Percentiles rank a stretch among this genome's conserved stretches.
Evolutionary conservation across 30 jellyfish, hydroid and myxozoan species (phyloP).

Genomic region (Pelagia noctiluca): DNA sequence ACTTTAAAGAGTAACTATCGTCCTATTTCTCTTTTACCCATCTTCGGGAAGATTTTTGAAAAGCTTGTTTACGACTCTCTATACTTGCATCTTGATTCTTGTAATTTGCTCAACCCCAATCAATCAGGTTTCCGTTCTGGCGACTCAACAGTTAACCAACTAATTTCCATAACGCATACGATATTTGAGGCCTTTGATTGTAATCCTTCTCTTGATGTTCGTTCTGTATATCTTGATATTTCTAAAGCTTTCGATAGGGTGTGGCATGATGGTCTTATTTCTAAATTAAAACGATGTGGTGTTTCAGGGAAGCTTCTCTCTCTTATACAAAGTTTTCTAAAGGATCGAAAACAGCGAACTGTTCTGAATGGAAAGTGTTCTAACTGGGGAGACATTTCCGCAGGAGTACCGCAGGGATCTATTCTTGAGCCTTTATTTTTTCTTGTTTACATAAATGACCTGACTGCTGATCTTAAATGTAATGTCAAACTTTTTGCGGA

Average conservation of each 20-base stretch:
- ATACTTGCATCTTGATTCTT: conserved; percentile 60
- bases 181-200: conserved; percentile 48
- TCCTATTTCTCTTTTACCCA: conserved; percentile 38
- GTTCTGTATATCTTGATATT: conserved; percentile 55
- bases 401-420: no score
- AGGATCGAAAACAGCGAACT: conserved; percentile 45
- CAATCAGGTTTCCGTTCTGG: conserved; percentile 70
- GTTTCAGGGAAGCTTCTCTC: conserved; percentile 50
- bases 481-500: no score
- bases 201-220: conserved; percentile 54
- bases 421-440: conserved; percentile 43
- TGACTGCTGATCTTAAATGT: no score
- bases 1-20: conserved; percentile 33
- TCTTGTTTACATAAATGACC: no score
- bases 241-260: conserved; percentile 70
- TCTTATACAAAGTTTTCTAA: conserved; percentile 32
- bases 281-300: conserved; percentile 61
- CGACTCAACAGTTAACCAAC: conserved; percentile 48
- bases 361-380: conserved; percentile 58
- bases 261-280: conserved; percentile 71
- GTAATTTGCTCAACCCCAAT: conserved; percentile 53
- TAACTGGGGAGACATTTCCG: conserved; percentile 63
- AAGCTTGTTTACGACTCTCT: conserved; percentile 53
- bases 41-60: conserved; percentile 50
- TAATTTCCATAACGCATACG: conserved; percentile 49